Evolutionary conservation across 2,113 vertebrate genomes (phyloP).

Genomic region (Aspiorhynchus laticeps): DNA sequence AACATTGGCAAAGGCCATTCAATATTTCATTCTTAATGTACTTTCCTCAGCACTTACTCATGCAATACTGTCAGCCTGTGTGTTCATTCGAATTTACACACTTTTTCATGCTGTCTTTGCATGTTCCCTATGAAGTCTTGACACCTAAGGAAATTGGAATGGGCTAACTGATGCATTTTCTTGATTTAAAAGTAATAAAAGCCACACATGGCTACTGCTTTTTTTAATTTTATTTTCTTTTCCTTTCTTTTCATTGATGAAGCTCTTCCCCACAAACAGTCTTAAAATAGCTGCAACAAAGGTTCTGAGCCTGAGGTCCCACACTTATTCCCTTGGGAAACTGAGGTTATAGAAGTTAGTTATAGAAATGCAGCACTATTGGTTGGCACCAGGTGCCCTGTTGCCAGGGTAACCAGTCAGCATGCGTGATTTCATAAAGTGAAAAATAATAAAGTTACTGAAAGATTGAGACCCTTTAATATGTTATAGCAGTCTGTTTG

Average conservation of each 20-base stretch:
- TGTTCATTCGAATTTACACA: constrained; percentile 10
- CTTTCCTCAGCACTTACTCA: constrained; percentile 32
- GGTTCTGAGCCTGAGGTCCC: background rate
- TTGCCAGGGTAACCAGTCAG: constrained; percentile 49
- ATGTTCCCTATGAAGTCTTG: constrained; percentile 5
- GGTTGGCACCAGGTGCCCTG: constrained; percentile 24
- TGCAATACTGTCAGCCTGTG: background rate
- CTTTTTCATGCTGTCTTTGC: constrained; percentile 26
- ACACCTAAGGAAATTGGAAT: constrained; percentile 16
- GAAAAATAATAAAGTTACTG: constrained; percentile 14
- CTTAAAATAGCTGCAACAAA: constrained; percentile 1
- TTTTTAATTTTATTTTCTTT: background rate
- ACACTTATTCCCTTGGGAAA: constrained; percentile 7
- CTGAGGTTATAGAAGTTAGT: constrained; percentile 20
- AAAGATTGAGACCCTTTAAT: constrained; percentile 32
- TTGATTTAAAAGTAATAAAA: constrained; percentile 18
- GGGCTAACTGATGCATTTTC: background rate
- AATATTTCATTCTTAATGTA: constrained; percentile 32
- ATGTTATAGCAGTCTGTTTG: background rate
- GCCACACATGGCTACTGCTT: background rate
- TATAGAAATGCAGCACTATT: constrained; percentile 42
- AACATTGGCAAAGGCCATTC: background rate
- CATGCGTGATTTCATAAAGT: constrained; percentile 21
- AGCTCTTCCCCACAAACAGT: background rate
- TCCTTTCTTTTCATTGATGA: background rate